These are phyloP conservation scores for Columba guinea DNA, from an alignment of 2,797 vertebrate genomes.

Conservation along the genomic window DNA sequence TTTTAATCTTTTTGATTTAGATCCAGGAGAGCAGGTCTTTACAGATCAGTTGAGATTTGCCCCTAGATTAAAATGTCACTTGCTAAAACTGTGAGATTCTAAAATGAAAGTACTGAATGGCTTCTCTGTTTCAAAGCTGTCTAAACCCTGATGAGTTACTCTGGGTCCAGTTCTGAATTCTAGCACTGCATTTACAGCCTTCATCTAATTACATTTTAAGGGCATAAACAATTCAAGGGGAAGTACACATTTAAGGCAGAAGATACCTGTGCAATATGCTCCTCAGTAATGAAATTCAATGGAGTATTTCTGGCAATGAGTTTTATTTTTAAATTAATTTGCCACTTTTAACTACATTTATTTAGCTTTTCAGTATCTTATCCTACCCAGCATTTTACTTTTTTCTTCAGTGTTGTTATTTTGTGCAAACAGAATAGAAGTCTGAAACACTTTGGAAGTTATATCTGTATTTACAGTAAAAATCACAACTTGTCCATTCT, in stretches of 20 bases:
- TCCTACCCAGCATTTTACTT: neutral
- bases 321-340: conserved; percentile 35
- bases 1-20: neutral
- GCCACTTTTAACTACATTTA: conserved; percentile 1
- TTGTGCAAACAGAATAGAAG: neutral
- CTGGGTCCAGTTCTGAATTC: neutral
- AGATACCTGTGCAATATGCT: neutral
- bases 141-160: neutral
- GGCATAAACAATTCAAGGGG: neutral
- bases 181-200: neutral
- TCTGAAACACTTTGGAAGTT: conserved; percentile 3
- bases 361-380: conserved; percentile 17
- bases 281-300: neutral
- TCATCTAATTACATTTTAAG: conserved; percentile 28
- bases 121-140: neutral
- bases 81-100: neutral
- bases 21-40: neutral
- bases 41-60: neutral
- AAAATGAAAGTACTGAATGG: neutral
- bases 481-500: conserved; percentile 3
- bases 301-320: neutral
- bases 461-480: neutral
- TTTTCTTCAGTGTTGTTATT: neutral
- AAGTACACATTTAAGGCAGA: neutral
- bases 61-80: neutral